Evolutionary conservation across 1,140 invertebrate genomes (phyloP).

Genomic region (Drepana arcuata): DNA sequence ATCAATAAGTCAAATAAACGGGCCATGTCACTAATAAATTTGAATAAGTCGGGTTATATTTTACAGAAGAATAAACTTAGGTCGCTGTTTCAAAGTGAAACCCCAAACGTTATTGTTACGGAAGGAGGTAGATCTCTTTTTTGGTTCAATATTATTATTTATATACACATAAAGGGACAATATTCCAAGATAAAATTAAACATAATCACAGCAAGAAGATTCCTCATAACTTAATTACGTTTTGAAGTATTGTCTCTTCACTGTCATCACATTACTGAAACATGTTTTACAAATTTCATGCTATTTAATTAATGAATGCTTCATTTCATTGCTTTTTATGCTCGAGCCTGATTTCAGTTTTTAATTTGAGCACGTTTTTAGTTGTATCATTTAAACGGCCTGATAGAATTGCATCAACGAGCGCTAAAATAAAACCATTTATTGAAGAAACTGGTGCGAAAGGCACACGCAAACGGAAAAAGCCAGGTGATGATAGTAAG

Average conservation of each 20-base stretch:
- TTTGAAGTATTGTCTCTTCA: too few species aligned
- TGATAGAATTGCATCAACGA: conserved; percentile 36
- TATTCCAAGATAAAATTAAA: too few species aligned
- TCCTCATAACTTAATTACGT: too few species aligned
- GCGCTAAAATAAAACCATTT: conserved; percentile 31
- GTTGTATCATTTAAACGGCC: conserved; percentile 68
- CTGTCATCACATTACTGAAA: too few species aligned
- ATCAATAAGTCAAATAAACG: conserved; percentile 60
- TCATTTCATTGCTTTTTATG: too few species aligned
- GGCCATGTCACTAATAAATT: conserved; percentile 51
- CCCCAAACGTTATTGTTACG: conserved; percentile 62
- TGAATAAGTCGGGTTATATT: conserved; percentile 44
- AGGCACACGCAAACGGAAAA: conserved; percentile 80
- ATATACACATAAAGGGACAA: background rate
- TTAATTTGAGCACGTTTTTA: conserved; percentile 70
- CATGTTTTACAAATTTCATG: too few species aligned
- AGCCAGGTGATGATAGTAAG: conserved; percentile 81
- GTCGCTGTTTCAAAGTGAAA: conserved; percentile 61
- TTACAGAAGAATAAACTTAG: conserved; percentile 45
- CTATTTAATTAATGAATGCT: too few species aligned
- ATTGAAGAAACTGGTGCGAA: conserved; percentile 32
- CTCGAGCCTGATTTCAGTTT: too few species aligned
- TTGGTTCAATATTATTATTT: conserved; percentile 8
- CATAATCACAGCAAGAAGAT: too few species aligned
- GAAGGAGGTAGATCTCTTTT: conserved; percentile 64